Evolutionary conservation across 1,140 invertebrate genomes (phyloP), one percentile per base, ranked within the genome.

Genomic region (Drosophila orena): DNA sequence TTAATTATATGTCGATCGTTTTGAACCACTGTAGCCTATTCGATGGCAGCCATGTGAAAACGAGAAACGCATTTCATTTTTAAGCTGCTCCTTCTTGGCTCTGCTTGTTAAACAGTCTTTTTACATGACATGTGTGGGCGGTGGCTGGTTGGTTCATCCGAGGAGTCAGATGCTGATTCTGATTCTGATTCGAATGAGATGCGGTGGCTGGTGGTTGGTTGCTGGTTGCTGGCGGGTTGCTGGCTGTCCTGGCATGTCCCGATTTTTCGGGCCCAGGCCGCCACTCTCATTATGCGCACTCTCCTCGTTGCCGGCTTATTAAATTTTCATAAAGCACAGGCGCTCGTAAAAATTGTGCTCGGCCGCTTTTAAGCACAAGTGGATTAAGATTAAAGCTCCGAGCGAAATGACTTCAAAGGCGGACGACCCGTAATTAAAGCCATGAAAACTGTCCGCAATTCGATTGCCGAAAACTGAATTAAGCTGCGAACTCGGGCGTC

Each of bases 31-130:
- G 68, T 71, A 24, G 20, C 43, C 22, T 22, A 55, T 70, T 42
- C 34, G 24, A 69, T 70, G 68, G 42, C 65, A 70, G 50, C 20
- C 68, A 71, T 77, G 62, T 77, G 74, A 77, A 77, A 77, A 77
- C 62, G 75, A 62, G 83, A 77, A 86, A 83, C 83, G 84, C 81
- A 86, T 86, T 88, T 81, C 58, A 86, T 86, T 86, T 86, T 83
- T 81, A 88, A 86, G 76, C 77, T 79, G 15, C 66, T 70, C 40
- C 42, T 44, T 20, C 43, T 50, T 17, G 15, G 55, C 20, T 40
- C 61, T 37, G 61, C 83, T 85, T 85, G 78, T 81, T 85, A 78
- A 85, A 85, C 64, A 85, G 78, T 88, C 75, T 83, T 76, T 88
- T 88, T 88, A 86, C 83, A 86, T 86, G 84, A 88, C 83, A 88